A percentile compares a stretch with the other conserved stretches of the same genome.
Evolutionary conservation across 2,113 vertebrate genomes (phyloP).

Genomic region (Nannobrachium achirus): DNA sequence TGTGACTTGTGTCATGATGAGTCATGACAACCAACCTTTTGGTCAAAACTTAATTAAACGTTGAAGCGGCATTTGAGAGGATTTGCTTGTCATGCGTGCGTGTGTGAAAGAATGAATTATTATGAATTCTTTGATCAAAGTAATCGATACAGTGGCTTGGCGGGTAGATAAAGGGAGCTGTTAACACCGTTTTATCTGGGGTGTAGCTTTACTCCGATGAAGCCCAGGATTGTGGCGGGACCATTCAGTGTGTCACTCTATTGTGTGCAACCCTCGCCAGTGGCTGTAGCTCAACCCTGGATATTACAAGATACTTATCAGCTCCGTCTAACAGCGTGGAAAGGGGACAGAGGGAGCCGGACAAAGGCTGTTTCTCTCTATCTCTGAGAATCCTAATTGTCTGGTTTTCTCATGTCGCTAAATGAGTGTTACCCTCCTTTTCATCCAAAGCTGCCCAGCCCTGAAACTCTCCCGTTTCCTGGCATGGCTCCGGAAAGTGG

Average conservation of each 20-base stretch:
- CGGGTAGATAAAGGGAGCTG: conserved; percentile 82
- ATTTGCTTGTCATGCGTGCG: conserved; percentile 54
- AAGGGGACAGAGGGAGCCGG: conserved; percentile 40
- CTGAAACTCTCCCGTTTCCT: conserved; percentile 7
- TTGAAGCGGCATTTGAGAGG: conserved; percentile 32
- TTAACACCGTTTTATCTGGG: conserved; percentile 80
- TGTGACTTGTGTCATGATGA: too few relatives aligned
- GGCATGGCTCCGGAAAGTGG: conserved; percentile 8
- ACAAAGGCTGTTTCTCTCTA: conserved; percentile 71
- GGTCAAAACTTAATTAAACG: conserved; percentile 24
- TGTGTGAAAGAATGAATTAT: conserved; percentile 56
- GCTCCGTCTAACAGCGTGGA: conserved; percentile 47
- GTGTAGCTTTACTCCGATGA: conserved; percentile 78
- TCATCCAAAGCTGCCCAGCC: conserved; percentile 41
- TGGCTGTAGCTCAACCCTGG: conserved; percentile 73
- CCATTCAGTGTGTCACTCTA: conserved; percentile 75
- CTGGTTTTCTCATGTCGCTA: conserved; percentile 73
- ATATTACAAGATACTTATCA: conserved; percentile 82
- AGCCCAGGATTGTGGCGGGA: conserved; percentile 68
- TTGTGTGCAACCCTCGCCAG: conserved; percentile 73
- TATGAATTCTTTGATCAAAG: conserved; percentile 78
- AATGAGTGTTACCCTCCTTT: conserved; percentile 45
- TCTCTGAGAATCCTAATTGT: conserved; percentile 72
- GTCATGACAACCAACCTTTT: too few relatives aligned
- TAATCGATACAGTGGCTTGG: conserved; percentile 81